Evolutionary conservation across 2,113 vertebrate genomes (phyloP).

Genomic region (Bolborhynchus lineola): DNA sequence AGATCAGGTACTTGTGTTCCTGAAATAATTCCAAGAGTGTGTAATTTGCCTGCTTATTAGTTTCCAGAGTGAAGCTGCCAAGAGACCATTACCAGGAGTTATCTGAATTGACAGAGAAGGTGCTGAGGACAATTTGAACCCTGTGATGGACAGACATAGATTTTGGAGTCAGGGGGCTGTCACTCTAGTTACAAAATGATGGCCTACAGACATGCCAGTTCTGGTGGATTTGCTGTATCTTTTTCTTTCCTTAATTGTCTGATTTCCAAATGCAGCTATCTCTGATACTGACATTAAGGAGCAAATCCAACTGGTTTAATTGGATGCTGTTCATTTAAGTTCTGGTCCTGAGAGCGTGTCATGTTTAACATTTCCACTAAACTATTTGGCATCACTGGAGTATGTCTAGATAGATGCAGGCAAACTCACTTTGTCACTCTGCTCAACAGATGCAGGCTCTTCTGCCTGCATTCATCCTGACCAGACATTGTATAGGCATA

Average conservation of each 20-base stretch:
- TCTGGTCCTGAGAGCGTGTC: neutral
- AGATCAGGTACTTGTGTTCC: constrained; percentile 59
- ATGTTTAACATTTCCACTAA: neutral
- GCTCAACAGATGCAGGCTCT: neutral
- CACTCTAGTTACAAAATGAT: neutral
- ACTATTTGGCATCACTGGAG: neutral
- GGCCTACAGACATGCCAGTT: neutral
- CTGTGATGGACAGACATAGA: constrained; percentile 28
- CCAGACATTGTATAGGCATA: neutral
- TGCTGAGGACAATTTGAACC: constrained; percentile 39
- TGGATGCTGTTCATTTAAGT: neutral
- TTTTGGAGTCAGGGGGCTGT: constrained; percentile 8
- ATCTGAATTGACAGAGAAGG: constrained; percentile 33
- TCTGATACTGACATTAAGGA: neutral
- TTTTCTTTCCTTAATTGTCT: neutral
- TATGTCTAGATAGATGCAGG: neutral
- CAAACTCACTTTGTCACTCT: neutral
- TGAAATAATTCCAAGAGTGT: constrained; percentile 46
- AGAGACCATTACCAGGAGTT: constrained; percentile 54
- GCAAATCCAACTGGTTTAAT: neutral
- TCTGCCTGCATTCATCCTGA: neutral
- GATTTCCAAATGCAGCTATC: neutral
- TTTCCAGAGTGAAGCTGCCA: constrained; percentile 47
- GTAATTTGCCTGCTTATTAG: constrained; percentile 47
- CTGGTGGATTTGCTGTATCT: neutral